Base-by-base conservation (phyloP, 2,888 invertebrate species). In the Cheilosia grossa region DNA sequence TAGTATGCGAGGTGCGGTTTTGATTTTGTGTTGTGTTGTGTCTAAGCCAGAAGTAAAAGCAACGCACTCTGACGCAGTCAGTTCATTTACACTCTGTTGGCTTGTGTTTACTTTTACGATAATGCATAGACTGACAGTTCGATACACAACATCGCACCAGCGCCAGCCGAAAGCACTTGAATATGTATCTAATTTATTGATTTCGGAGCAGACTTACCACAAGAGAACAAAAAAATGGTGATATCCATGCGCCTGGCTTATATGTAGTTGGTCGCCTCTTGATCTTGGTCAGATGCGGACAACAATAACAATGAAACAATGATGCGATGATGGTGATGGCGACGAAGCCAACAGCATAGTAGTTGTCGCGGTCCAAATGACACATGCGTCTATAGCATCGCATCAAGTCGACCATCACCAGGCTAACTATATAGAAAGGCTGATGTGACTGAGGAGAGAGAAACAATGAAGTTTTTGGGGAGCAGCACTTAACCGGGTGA, bases 21-120 rank as follows among this genome's bases (percentile, higher is more conserved):
- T 49, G 6, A 6, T 51, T 75, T 27, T 51, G 42, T 6, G 49
- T 66, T 66, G 21, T n/a, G n/a, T 21, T 1, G 2, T 10, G 37
- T 13, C 37, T 51, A 75, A 66, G 40, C 37, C 54, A 56, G 61
- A 63, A 63, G 47, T 63, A 63, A 63, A 63, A 33, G 73, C 66
- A 72, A 72, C 64, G 72, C 72, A 72, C 64, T 64, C 64, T 67
- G 44, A 61, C 72, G 15, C 3, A 54, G 47, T 54, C 40, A 27
- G 33, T 54, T 58, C 27, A 73, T 44, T 53, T 59, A 40, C 64
- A 44, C 44, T 66, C 51, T 37, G 42, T 33, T n/a, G 61, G 24
- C 15, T 24, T 66, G 58, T 70, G 70, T 70, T 82, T 82, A 79
- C 67, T 82, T 82, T 82, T 67, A 82, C 82, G 82, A 82, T 82